These are phyloP conservation scores for Opisthograptis luteolata DNA, from an alignment of 2,888 invertebrate species.

Conservation along the genomic window DNA sequence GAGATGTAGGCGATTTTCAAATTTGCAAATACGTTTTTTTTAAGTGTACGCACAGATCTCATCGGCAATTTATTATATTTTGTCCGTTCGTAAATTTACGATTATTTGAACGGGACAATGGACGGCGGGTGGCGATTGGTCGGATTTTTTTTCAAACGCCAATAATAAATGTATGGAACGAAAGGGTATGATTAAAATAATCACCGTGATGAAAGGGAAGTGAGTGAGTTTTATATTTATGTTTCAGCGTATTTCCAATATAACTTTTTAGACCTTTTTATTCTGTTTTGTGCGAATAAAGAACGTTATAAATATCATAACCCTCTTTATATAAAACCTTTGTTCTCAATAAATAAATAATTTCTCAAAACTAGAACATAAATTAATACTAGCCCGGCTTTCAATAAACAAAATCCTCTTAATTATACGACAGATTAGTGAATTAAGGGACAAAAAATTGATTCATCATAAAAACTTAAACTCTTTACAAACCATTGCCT, in stretches of 20 bases:
- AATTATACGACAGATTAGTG: too few relatives aligned
- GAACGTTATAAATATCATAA: too few relatives aligned
- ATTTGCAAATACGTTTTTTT: slow-evolving; percentile 40
- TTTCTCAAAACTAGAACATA: too few relatives aligned
- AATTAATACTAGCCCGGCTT: too few relatives aligned
- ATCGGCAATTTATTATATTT: slow-evolving; percentile 85
- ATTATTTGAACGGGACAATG: slow-evolving; percentile 80
- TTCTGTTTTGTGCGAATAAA: too few relatives aligned
- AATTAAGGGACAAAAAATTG: too few relatives aligned
- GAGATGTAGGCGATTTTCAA: slow-evolving; percentile 12
- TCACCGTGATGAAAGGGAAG: slow-evolving; percentile 40
- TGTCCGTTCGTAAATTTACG: slow-evolving; percentile 81
- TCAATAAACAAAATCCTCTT: too few relatives aligned
- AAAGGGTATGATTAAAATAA: slow-evolving; percentile 45
- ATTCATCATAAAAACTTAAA: background rate
- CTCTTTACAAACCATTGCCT: slow-evolving; percentile 16
- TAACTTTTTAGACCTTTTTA: too few relatives aligned
- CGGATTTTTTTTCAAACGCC: slow-evolving; percentile 76
- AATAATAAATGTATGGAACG: slow-evolving; percentile 66
- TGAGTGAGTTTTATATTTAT: slow-evolving; percentile 29
- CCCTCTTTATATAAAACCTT: too few relatives aligned
- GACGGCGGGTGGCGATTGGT: slow-evolving; percentile 70
- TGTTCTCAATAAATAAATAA: too few relatives aligned
- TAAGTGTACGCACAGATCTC: slow-evolving; percentile 78
- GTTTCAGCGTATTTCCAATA: slow-evolving; percentile 16